phyloP scores from a whole-genome alignment of 1,140 invertebrate genomes.

The Drosophila pseudoananassae region DNA sequence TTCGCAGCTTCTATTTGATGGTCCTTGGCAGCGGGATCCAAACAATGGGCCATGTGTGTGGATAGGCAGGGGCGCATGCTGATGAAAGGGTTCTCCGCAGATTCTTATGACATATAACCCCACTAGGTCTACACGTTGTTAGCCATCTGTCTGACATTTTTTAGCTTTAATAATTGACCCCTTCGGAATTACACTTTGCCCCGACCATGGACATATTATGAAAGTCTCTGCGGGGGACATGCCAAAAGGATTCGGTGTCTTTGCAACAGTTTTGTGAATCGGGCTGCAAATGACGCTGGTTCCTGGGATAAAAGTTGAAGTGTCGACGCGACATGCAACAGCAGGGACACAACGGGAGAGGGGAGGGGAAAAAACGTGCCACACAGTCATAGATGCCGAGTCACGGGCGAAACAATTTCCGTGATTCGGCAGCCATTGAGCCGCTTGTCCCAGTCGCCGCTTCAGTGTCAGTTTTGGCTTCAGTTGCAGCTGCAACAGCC shows the following conservation, averaged over 20 bases:
- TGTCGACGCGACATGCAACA: constrained; percentile 4
- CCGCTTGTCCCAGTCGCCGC: constrained; percentile 40
- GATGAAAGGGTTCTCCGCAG: neutral
- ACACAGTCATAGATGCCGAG: constrained; percentile 27
- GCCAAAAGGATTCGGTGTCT: constrained; percentile 21
- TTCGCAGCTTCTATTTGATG: constrained; percentile 7
- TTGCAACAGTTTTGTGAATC: constrained; percentile 47
- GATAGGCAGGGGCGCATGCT: neutral
- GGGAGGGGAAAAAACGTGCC: constrained; percentile 26
- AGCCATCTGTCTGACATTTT: neutral
- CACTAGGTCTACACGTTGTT: neutral
- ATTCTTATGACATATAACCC: too few relatives aligned
- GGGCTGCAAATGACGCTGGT: constrained; percentile 41
- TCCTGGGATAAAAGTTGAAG: constrained; percentile 19
- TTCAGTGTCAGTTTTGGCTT: constrained; percentile 21
- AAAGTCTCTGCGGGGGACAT: constrained; percentile 27
- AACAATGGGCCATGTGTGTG: constrained; percentile 16
- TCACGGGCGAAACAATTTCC: constrained; percentile 53
- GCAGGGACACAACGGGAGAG: neutral
- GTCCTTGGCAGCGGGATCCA: constrained; percentile 26
- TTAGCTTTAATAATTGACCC: neutral
- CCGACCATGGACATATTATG: constrained; percentile 1
- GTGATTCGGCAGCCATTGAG: constrained; percentile 52
- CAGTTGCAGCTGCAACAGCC: constrained; percentile 17
- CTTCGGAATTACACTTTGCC: neutral